phyloP scores from a whole-genome alignment of 2,797 vertebrate genomes.

The Thaleichthys pacificus region DNA sequence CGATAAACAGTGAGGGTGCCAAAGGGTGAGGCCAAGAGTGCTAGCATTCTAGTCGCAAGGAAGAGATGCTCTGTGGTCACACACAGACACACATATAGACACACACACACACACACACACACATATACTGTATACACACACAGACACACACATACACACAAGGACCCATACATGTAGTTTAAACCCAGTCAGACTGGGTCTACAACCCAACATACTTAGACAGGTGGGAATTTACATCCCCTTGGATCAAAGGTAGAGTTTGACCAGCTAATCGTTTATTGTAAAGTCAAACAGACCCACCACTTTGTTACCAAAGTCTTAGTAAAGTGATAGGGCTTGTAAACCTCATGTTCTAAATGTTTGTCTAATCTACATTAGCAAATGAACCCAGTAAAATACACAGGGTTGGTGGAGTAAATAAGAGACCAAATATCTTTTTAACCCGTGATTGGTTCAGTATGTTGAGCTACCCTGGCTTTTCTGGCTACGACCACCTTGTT shows the following conservation, averaged over 20 bases:
- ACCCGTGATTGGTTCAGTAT: too few relatives aligned
- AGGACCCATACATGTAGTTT: background rate
- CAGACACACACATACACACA: constrained; percentile 12
- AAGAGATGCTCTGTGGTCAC: constrained; percentile 6
- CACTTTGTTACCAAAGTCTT: background rate
- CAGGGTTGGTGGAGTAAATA: too few relatives aligned
- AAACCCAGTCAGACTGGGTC: background rate
- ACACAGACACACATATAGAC: constrained; percentile 22
- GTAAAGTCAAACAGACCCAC: background rate
- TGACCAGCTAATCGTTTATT: background rate
- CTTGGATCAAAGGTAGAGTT: background rate
- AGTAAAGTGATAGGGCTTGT: background rate
- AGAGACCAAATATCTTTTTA: too few relatives aligned
- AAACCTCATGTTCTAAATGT: too few relatives aligned
- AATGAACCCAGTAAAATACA: too few relatives aligned
- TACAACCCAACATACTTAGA: background rate
- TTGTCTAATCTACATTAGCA: too few relatives aligned
- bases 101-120: background rate
- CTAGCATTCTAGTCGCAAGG: constrained; percentile 17
- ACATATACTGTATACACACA: constrained; percentile 6
- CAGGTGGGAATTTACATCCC: background rate
- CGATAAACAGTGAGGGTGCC: constrained; percentile 42
- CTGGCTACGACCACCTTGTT: too few relatives aligned
- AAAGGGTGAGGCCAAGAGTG: constrained; percentile 49
- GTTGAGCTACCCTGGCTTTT: too few relatives aligned